Evolutionary conservation across 1,140 invertebrate genomes (phyloP).

Genomic region (Philopotamus ludificatus): DNA sequence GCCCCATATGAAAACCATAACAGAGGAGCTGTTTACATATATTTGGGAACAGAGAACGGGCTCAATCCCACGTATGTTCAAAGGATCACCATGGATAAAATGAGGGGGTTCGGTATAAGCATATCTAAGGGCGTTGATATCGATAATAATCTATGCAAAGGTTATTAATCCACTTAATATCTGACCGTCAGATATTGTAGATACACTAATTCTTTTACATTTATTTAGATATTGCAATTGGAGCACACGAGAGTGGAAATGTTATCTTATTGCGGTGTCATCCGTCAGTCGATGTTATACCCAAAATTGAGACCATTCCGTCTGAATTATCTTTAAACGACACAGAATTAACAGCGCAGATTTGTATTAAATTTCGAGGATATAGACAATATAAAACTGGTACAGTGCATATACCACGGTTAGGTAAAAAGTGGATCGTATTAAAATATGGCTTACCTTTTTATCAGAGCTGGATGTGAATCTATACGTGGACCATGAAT

Average conservation of each 20-base stretch:
- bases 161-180: slow-evolving; percentile 30
- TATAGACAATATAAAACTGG: background rate
- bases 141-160: slow-evolving; percentile 63
- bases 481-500: slow-evolving; percentile 32
- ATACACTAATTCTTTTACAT: slow-evolving; percentile 3
- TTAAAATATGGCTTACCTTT: background rate
- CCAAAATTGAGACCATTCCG: slow-evolving; percentile 50
- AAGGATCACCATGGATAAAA: slow-evolving; percentile 42
- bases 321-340: slow-evolving; percentile 53
- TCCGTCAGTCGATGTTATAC: slow-evolving; percentile 55
- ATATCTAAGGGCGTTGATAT: slow-evolving; percentile 63
- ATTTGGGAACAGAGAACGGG: slow-evolving; percentile 59
- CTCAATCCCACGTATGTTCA: slow-evolving; percentile 44
- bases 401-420: background rate
- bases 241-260: slow-evolving; percentile 58
- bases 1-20: slow-evolving; percentile 65
- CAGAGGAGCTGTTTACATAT: slow-evolving; percentile 64
- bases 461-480: slow-evolving; percentile 11
- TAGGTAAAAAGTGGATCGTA: no score
- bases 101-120: slow-evolving; percentile 60
- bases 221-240: slow-evolving; percentile 61
- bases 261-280: slow-evolving; percentile 58
- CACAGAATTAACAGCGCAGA: slow-evolving; percentile 23
- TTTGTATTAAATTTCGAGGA: slow-evolving; percentile 1
- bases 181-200: background rate